Evolutionary conservation across 2,888 invertebrate species (phyloP), one percentile per base, ranked within the genome.

Genomic region (Stictocephala bisonia): DNA sequence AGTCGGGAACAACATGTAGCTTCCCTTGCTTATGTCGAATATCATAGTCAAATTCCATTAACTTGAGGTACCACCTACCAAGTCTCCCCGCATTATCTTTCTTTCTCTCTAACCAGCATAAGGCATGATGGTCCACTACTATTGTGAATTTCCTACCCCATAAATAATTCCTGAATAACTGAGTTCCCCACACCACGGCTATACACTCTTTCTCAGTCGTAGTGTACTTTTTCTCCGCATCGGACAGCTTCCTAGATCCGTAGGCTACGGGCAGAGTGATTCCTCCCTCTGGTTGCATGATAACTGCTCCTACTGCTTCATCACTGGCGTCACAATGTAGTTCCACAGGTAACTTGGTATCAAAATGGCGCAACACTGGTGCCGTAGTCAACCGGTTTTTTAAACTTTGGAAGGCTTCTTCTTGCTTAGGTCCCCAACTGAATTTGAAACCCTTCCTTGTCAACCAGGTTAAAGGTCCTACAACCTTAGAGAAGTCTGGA

Each of bases 201-300:
- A 44, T 51, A 51, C 51, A 51, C 24, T 51, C 20, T n/a, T 51
- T 51, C n/a, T 51, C 51, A 7, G 51, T 51, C 18, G n/a, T n/a
- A 15, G 11, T 22, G 24, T 20, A 51, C n/a, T 22, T 18, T 24
- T 18, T 51, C n/a, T 51, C 51, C 6, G 24, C 51, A 7, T 51
- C 51, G 6, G 51, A 51, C 7, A 51, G 51, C 24, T 22, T 51
- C 22, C 51, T 4, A 24, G 51, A 51, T 51, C 22, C 51, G n/a
- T 51, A 51, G 3, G 51, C 51, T n/a, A 22, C 51, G 7, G 51
- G 51, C 6, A 22, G 24, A 3, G 51, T 7, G 6, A 4, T 15
- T 4, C 15, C 44, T 13, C 15, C 15, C 15, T 44, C 11, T n/a
- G 44, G 9, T 44, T 44, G 44, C 9, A 44, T 44, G 7, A 44